A percentile compares a stretch with the other conserved stretches of the same genome.
Conservation (phyloP, 2,888 invertebrate species). For the Lochmaea capreae region DNA sequence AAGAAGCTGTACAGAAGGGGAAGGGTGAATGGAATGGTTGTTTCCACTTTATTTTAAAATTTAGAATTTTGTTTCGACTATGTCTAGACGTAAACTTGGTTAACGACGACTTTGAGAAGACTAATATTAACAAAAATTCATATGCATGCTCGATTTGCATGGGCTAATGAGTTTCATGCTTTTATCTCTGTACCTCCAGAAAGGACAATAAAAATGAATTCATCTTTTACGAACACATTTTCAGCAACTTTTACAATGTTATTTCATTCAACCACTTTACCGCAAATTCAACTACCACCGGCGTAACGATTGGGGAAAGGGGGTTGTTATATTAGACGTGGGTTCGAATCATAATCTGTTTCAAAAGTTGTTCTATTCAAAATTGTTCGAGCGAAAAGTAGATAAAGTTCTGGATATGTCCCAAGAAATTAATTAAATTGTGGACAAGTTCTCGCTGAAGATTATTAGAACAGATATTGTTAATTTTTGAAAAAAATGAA, state of each 20-base stretch:
- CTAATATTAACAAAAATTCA: too few relatives aligned
- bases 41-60: too few relatives aligned
- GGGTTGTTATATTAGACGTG: background rate
- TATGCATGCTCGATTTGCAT: too few relatives aligned
- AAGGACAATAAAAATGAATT: background rate
- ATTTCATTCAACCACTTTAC: background rate
- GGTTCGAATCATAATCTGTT: background rate
- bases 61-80: too few relatives aligned
- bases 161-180: too few relatives aligned
- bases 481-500: background rate
- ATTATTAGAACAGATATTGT: background rate
- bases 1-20: too few relatives aligned
- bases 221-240: background rate
- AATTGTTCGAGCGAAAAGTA: slow-evolving; percentile 27
- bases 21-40: too few relatives aligned
- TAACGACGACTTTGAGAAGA: too few relatives aligned
- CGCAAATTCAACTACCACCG: background rate
- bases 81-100: too few relatives aligned
- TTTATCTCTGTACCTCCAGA: too few relatives aligned
- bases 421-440: slow-evolving; percentile 32
- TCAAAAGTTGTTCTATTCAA: slow-evolving; percentile 24
- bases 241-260: background rate
- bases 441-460: slow-evolving; percentile 11
- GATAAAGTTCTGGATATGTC: slow-evolving; percentile 31
- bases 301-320: background rate